Conservation (phyloP, 2,113 vertebrate genomes). For the Notechis scutatus region DNA sequence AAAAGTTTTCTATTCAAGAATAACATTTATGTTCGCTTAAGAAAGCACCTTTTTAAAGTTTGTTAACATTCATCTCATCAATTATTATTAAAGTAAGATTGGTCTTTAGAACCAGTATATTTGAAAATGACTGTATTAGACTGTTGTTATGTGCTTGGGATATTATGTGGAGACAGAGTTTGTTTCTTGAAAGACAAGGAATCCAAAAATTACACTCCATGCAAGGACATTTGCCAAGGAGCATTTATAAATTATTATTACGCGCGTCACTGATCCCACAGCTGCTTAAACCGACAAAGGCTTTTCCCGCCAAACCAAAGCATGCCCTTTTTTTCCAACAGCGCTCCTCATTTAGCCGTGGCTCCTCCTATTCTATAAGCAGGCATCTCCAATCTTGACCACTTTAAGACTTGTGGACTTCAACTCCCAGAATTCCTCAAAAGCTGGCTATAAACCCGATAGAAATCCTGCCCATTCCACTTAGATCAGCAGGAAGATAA, state of each 20-base stretch:
- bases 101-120: neutral
- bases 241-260: neutral
- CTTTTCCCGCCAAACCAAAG: neutral
- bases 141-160: neutral
- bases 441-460: neutral
- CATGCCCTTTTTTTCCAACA: neutral
- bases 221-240: neutral
- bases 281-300: neutral
- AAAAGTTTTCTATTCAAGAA: neutral
- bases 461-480: neutral
- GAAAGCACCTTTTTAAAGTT: neutral
- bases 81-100: neutral
- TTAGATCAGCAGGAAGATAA: neutral
- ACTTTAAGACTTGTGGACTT: too few relatives aligned
- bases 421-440: too few relatives aligned
- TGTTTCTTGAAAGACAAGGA: neutral
- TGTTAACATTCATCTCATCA: neutral
- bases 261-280: neutral
- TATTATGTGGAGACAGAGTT: neutral
- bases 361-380: neutral
- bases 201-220: neutral
- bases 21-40: neutral
- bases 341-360: neutral
- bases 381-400: too few relatives aligned
- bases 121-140: neutral